Conservation (phyloP, 2,113 vertebrate genomes). For the Bothrops jararaca region DNA sequence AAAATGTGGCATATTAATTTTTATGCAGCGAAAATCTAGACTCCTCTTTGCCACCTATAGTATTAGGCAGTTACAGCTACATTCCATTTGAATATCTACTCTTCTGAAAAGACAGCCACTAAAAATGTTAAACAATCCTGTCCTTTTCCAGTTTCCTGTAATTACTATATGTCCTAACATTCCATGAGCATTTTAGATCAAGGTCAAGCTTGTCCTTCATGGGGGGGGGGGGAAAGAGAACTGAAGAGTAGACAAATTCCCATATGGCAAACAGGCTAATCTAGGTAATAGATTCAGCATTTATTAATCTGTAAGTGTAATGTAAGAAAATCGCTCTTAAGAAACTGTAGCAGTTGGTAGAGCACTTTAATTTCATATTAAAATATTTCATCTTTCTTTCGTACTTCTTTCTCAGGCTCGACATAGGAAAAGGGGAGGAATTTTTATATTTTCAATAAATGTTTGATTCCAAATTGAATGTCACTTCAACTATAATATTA, state of each 20-base stretch:
- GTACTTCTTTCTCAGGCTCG: neutral
- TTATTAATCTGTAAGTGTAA: too few species aligned
- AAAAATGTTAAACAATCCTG: neutral
- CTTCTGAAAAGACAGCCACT: neutral
- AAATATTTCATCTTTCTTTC: neutral
- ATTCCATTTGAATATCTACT: neutral
- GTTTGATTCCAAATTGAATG: neutral
- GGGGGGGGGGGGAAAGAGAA: neutral
- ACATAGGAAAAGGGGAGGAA: neutral
- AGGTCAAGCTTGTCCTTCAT: neutral
- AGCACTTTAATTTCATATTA: neutral
- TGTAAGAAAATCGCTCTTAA: too few species aligned
- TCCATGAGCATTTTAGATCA: neutral
- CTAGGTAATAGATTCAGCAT: too few species aligned
- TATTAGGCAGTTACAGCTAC: neutral
- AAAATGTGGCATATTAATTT: neutral
- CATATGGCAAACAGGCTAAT: too few species aligned
- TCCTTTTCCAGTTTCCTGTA: neutral
- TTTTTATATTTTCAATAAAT: neutral
- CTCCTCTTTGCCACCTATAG: neutral
- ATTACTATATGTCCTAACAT: neutral
- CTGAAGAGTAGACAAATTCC: too few species aligned
- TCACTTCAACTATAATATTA: neutral
- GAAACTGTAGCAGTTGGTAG: too few species aligned
- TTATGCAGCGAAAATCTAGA: conserved; percentile 1